These are phyloP conservation scores for Ceratina australensis DNA, from an alignment of 1,140 invertebrate species.

Conservation along the genomic window DNA sequence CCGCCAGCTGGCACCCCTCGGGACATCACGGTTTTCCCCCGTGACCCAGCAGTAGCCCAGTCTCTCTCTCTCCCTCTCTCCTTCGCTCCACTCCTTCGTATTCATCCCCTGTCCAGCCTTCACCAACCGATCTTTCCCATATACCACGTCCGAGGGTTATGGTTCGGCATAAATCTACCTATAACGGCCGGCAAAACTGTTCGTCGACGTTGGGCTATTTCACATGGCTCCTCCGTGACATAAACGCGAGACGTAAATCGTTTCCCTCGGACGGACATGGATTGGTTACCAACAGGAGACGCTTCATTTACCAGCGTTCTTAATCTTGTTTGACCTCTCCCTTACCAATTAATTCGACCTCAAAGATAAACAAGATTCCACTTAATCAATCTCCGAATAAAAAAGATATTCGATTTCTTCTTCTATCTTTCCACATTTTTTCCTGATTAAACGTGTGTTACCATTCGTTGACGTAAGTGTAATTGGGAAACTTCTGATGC, in stretches of 20 bases:
- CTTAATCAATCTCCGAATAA: no score
- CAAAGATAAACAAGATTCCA: no score
- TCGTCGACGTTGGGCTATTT: constrained; percentile 38
- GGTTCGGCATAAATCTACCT: constrained; percentile 64
- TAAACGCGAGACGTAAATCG: constrained; percentile 41
- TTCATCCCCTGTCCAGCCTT: neutral
- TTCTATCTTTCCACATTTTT: neutral
- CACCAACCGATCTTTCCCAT: constrained; percentile 8
- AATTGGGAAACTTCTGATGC: neutral
- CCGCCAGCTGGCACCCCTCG: constrained; percentile 63
- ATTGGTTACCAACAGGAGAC: neutral
- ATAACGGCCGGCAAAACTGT: constrained; percentile 38
- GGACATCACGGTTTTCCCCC: constrained; percentile 52
- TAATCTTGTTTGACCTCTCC: neutral
- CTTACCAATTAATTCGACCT: no score
- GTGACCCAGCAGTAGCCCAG: constrained; percentile 22
- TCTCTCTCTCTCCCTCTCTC: neutral
- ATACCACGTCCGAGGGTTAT: constrained; percentile 58
- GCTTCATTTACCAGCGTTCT: neutral
- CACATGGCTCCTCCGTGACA: constrained; percentile 28
- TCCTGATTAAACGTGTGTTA: neutral
- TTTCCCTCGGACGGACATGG: constrained; percentile 9
- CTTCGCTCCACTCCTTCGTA: neutral
- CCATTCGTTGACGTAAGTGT: neutral
- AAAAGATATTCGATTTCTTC: neutral